These are phyloP conservation scores for Remorina albescens DNA, from an alignment of 2,797 vertebrate genomes.

Conservation along the genomic window DNA sequence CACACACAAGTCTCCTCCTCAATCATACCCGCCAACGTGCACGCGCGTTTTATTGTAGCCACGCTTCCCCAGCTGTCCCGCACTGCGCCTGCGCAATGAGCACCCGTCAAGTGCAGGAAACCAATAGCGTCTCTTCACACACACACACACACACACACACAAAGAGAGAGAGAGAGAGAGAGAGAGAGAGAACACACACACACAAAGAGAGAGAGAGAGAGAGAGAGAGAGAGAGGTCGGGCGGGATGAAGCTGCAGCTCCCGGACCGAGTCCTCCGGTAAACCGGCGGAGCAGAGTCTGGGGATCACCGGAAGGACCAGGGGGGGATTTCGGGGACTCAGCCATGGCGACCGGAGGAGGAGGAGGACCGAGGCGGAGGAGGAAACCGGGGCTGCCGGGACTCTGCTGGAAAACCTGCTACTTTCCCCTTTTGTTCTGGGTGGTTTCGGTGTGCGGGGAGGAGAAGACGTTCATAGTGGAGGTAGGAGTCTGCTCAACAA, in stretches of 20 bases:
- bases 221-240: too few relatives aligned
- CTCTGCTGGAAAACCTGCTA: slow-evolving; percentile 85
- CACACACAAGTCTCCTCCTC: slow-evolving; percentile 26
- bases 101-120: slow-evolving; percentile 33
- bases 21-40: slow-evolving; percentile 54
- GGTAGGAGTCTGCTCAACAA: slow-evolving; percentile 77
- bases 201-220: slow-evolving; percentile 1
- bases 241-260: slow-evolving; percentile 54
- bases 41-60: slow-evolving; percentile 29
- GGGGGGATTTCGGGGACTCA: slow-evolving; percentile 67
- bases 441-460: slow-evolving; percentile 84
- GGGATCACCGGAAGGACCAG: slow-evolving; percentile 66
- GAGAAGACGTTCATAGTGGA: slow-evolving; percentile 86
- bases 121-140: slow-evolving; percentile 59
- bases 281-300: slow-evolving; percentile 72
- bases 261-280: slow-evolving; percentile 59
- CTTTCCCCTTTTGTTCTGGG: slow-evolving; percentile 84
- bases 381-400: slow-evolving; percentile 78
- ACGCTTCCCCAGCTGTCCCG: slow-evolving; percentile 60
- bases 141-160: too few relatives aligned
- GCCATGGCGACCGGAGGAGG: slow-evolving; percentile 82
- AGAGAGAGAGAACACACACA: slow-evolving; percentile 14
- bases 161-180: slow-evolving; percentile 8
- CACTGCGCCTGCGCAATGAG: slow-evolving; percentile 72
- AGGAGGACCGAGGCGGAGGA: slow-evolving; percentile 73